Evolutionary conservation across 1,140 invertebrate genomes (phyloP), one percentile per base, ranked within the genome.

Genomic region (Pinna nobilis): DNA sequence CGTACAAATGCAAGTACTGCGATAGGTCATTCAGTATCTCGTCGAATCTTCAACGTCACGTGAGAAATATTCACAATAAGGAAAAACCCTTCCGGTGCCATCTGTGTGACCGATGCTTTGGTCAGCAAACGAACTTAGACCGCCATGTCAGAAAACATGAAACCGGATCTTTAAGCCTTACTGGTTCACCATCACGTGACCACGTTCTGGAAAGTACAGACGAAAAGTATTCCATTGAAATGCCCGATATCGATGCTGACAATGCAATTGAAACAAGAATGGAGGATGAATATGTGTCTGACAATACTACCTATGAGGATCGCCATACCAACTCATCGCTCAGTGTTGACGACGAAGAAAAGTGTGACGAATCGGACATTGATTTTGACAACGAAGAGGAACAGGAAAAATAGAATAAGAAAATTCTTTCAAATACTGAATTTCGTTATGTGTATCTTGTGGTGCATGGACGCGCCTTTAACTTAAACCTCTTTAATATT

Each of bases 11-110:
- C 90, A 95, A 97, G 84, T 98, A 97, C 88, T 99, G 98, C 89
- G 97, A 99, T 85, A 91, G 98, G 3, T 97, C 96, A 0, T 99
- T 99, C 89, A 98, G 96, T 66, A 99, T 99, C 71, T 99, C 97
- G 0, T 98, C 97, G 15, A 99, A 99, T 87, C 91, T 99, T n/a
- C 98, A 99, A 89, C 92, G 98, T 6, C 98, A 99, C 89, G 97
- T 99, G 3, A 91, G 98, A 51, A 99, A 99, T 87, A 99, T 99
- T 77, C 98, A 99, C 90, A 98, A 99, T 90, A 88, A 89, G 87
- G 95, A 98, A 88, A 93, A 95, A 51, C 96, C 96, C 0, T 91
- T 91, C 85, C 88, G 89, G 68, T 93, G 92, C 81, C 87, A 85
- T 25, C 82, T 98, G 28, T 98, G 97, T 87, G 96, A 98, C 74